Base-by-base conservation (phyloP, 1,140 invertebrate species). In the Saccostrea echinata region DNA sequence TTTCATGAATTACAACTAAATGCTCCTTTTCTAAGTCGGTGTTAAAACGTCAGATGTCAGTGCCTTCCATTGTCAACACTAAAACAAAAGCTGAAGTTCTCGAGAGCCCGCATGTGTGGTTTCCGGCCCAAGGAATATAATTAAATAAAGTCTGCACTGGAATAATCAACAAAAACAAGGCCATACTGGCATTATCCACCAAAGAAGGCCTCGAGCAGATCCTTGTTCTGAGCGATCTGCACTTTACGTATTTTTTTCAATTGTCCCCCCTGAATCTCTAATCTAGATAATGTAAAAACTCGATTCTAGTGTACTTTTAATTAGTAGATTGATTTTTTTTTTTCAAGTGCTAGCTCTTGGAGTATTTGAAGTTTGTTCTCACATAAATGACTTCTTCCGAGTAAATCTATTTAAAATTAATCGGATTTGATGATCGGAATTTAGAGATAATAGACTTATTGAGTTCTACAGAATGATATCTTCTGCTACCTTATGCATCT, bases 361-460 rank as follows among this genome's bases (percentile, higher is more conserved):
- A 33, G 27, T 76, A 30, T 61, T n/a, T 61, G 43, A 61, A 61
- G 55, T 61, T 6, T n/a, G n/a, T 61, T 61, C n/a, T 61, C 18
- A 6, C 55, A 61, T 18, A 21, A n/a, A 61, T 61, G n/a, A 21
- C 55, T 61, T 61, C 11, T 57, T 21, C 55, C 0, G 68, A 33
- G 68, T 33, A 76, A 76, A 35, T 76, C 27, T 76, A 76, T 76
- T 76, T 76, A 16, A 35, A 76, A 76, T 76, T 76, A 76, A 76
- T 76, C 68, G 27, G 24, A 76, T 76, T 76, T 30, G 68, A 27
- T 30, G 68, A 71, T 71, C 24, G 24, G 24, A 71, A 71, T 30
- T 24, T 64, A 2, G 57, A n/a, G 57, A 64, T 64, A 64, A 64
- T n/a, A 64, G 64, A 24, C n/a, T 71, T 27, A 71, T 71, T 71